Conservation (phyloP, 2,888 invertebrate genomes). For the Nemapogon koenigi region DNA sequence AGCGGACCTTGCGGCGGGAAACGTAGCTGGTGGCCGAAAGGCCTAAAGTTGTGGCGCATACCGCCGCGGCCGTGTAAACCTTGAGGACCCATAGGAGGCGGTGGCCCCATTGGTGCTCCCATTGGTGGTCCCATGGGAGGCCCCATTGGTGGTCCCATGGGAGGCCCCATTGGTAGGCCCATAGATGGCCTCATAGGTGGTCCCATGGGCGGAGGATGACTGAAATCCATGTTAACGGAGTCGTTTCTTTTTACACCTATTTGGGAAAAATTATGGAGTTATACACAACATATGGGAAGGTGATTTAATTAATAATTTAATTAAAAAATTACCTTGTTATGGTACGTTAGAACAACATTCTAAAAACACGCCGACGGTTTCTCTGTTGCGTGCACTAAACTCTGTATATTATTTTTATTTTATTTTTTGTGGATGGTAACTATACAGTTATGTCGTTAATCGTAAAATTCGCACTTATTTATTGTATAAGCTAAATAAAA, state of each 20-base stretch:
- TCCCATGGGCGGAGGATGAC: constrained; percentile 51
- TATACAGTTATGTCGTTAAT: too few species aligned
- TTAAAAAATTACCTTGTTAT: constrained; percentile 21
- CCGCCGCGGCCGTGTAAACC: constrained; percentile 45
- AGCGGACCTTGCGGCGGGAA: constrained; percentile 62
- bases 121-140: constrained; percentile 22
- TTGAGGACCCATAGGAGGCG: constrained; percentile 20
- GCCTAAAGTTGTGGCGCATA: constrained; percentile 56
- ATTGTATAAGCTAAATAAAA: too few species aligned
- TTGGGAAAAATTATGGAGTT: constrained; percentile 33
- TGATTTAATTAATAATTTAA: constrained; percentile 22
- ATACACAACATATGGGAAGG: constrained; percentile 33
- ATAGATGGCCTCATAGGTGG: constrained; percentile 27
- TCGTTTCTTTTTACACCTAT: constrained; percentile 54
- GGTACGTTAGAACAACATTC: too few species aligned
- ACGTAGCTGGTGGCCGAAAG: constrained; percentile 53
- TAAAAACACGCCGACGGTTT: too few species aligned
- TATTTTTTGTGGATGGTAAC: too few species aligned
- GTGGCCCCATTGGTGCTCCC: constrained; percentile 20
- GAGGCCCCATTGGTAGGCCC: constrained; percentile 7
- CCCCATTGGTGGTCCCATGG: constrained; percentile 20
- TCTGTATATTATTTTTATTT: too few species aligned
- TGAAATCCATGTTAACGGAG: constrained; percentile 51
- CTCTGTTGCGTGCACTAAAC: too few species aligned
- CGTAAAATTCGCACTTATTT: too few species aligned